Evolutionary conservation across 2,888 invertebrate species (phyloP).

Genomic region (Hemicrepidius hirtus): DNA sequence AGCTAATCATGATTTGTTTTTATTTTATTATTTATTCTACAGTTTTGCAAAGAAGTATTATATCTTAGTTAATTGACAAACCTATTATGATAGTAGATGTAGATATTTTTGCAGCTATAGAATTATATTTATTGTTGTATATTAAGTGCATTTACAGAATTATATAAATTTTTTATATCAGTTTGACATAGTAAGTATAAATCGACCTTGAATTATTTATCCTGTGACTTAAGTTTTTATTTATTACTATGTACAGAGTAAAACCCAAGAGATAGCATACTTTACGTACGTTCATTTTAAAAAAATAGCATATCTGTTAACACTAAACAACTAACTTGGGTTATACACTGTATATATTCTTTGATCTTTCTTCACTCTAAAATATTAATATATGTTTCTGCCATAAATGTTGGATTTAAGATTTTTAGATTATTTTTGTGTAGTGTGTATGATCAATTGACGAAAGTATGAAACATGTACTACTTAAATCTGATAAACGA

Average conservation of each 20-base stretch:
- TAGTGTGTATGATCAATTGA: neutral
- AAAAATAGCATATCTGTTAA: no score
- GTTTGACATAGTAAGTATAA: neutral
- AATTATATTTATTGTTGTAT: constrained; percentile 10
- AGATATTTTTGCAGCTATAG: constrained; percentile 31
- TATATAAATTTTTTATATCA: constrained; percentile 1
- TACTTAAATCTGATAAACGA: no score
- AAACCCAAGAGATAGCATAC: no score
- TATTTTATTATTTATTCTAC: neutral
- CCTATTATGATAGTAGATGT: constrained; percentile 13
- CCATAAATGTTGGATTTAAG: no score
- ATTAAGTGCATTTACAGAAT: constrained; percentile 14
- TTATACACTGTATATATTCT: no score
- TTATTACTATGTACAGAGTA: neutral
- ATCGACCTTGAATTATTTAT: neutral
- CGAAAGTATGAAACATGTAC: no score
- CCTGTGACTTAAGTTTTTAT: constrained; percentile 19
- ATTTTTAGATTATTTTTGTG: no score
- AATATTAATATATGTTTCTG: no score
- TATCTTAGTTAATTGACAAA: neutral
- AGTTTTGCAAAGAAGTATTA: constrained; percentile 9
- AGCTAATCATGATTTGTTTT: constrained; percentile 23
- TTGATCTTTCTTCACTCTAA: no score
- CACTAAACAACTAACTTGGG: no score
- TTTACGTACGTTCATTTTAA: no score